Evolutionary conservation across 1,140 invertebrate species (phyloP), one percentile per base, ranked within the genome.

Genomic region (Pachypsylla venusta): DNA sequence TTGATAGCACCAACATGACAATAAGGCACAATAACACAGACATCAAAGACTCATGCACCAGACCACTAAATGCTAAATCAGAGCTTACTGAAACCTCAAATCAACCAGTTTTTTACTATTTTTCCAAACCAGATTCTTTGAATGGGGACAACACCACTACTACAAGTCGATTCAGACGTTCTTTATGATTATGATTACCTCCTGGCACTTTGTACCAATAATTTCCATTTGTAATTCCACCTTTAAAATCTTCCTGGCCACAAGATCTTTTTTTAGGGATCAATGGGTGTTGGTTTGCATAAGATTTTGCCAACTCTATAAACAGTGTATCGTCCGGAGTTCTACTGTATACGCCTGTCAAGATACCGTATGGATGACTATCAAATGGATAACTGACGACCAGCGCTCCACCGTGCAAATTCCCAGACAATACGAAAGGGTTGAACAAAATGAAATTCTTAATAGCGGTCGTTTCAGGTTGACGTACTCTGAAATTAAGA

Each of bases 321-420:
- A 98, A 99, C 2, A 95, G 65, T 1, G 73, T 71, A 70, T 98
- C 81, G 71, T 98, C 95, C 0, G 93, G 91, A 3, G 87, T 81
- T 60, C 76, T 76, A 69, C 88, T 93, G 66, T 85, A n/a, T n/a
- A n/a, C n/a, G n/a, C n/a, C n/a, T n/a, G n/a, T n/a, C n/a, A n/a
- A n/a, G n/a, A n/a, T n/a, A n/a, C n/a, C 28, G 7, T 57, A 27
- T 67, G 76, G 85, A 85, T 74, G 76, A 4, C 83, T 84, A 71
- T 88, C 85, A 70, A 79, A 94, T 1, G 91, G 91, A 75, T 93
- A 93, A 69, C 89, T 91, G 5, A 90, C 88, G 4, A 94, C 91
- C 1, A 95, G 75, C 40, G 92, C 89, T 27, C 93, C 93, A 19
- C 87, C 90, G 69, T 96, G 92, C 39, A 97, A 75, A 73, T 92